Evolutionary conservation across 64 coral and sea anemone species (phyloP), one percentile per base, ranked within the genome.

Genomic region (Trachythela sp.): DNA sequence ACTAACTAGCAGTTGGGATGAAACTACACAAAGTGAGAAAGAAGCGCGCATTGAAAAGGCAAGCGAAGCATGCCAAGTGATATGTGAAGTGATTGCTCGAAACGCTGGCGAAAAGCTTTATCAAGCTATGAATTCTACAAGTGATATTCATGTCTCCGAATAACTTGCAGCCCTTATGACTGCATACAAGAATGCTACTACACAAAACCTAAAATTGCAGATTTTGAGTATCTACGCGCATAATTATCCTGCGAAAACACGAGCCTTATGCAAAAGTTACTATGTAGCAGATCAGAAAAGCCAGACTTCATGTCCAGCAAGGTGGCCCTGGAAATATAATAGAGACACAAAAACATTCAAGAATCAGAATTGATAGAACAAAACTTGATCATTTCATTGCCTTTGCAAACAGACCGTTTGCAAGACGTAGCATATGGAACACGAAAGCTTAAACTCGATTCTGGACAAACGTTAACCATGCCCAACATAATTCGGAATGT

Each of bases 341-440:
- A 39, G 36, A 77, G 36, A 77, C 29, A 77, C 9, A 77, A 36
- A 77, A 8, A 6, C 71, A 77, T 77, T 77, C 29, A 36, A 56
- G 87, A 39, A 39, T 88, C 7, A 58, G 87, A 39, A 39, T 88
- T 26, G 87, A 88, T 42, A 88, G 58, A 43, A 43, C 85, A 26
- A 87, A 92, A 87, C 17, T 87, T 35, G 67, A 92, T 26, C 90
- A 92, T 39, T 92, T 92, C 75, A 49, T 92, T 77, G 70, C 48
- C 60, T 92, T 92, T 36, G 51, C 86, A 77, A 92, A 71, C 43
- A 77, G 90, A 48, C 40, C 67, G 2, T 34, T 50, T 33, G 22
- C 90, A 92, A 77, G 70, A 87, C 26, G 85, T 86, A 85, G 90
- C 90, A 91, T 91, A 85, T 38, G 90, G 90, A 54, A 87, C 90